phyloP scores from a whole-genome alignment of 2,888 invertebrate genomes.

The Nudaria mundana region DNA sequence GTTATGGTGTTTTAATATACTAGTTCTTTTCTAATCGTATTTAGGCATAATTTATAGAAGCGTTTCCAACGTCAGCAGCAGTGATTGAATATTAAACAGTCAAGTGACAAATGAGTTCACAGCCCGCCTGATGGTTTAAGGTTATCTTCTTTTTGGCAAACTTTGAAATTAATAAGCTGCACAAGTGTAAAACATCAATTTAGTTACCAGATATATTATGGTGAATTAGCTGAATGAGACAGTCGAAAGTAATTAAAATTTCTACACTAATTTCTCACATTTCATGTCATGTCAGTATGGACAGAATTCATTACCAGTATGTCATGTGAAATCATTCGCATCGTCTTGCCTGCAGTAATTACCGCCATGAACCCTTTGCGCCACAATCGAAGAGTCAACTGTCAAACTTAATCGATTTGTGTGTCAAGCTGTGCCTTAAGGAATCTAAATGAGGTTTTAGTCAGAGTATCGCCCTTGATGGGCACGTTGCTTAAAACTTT shows the following conservation, averaged over 20 bases:
- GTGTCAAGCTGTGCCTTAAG: conserved; percentile 52
- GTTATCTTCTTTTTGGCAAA: no score
- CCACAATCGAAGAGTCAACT: conserved; percentile 62
- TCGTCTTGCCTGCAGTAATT: conserved; percentile 52
- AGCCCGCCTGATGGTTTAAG: no score
- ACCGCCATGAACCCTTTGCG: conserved; percentile 53
- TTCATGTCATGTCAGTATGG: conserved; percentile 58
- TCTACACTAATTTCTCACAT: conserved; percentile 51
- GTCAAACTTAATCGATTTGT: conserved; percentile 73
- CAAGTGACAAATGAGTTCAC: no score
- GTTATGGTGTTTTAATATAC: no score
- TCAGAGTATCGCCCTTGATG: conserved; percentile 58
- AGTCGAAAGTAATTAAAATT: conserved; percentile 53
- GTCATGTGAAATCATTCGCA: conserved; percentile 51
- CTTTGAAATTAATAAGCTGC: conserved; percentile 47
- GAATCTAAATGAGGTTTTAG: conserved; percentile 46
- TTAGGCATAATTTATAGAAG: no score
- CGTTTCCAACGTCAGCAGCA: no score
- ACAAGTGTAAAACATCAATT: conserved; percentile 41
- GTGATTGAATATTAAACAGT: no score
- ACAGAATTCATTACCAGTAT: conserved; percentile 72
- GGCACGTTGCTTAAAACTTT: conserved; percentile 53
- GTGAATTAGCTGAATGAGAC: conserved; percentile 30
- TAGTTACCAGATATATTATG: no score
- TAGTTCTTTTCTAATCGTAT: no score